These are phyloP conservation scores for Euproctis similis DNA, from an alignment of 2,888 invertebrate genomes.

Conservation along the genomic window DNA sequence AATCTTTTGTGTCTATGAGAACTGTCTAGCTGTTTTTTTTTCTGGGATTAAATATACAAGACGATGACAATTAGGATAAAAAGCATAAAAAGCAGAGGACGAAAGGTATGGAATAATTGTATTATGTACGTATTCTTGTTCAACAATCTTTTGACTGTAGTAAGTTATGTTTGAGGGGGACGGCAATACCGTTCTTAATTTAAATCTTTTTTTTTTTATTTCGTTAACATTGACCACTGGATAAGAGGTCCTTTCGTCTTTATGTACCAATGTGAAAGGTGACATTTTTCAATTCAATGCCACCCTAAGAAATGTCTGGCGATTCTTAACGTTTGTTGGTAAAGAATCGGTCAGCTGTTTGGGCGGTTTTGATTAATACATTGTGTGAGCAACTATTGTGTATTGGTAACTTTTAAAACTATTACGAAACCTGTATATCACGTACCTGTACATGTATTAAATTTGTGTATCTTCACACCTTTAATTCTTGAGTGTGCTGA, in stretches of 20 bases:
- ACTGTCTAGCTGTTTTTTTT: constrained; percentile 37
- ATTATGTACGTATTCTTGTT: constrained; percentile 14
- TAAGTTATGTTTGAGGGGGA: constrained; percentile 22
- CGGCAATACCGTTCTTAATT: constrained; percentile 22
- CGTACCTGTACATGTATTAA: too few relatives aligned
- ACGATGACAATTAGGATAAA: constrained; percentile 25
- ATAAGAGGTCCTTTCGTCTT: not conserved
- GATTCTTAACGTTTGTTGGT: not conserved
- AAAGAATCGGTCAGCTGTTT: not conserved
- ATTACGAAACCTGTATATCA: too few relatives aligned
- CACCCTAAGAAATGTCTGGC: not conserved
- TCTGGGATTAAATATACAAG: constrained; percentile 37
- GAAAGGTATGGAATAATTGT: constrained; percentile 21
- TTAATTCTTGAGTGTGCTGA: too few relatives aligned
- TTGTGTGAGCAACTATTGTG: too few relatives aligned
- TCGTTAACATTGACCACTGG: constrained; percentile 5
- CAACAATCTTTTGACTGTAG: constrained; percentile 15
- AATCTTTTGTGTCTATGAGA: constrained; percentile 45
- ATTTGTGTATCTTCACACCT: too few relatives aligned
- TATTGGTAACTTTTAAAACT: too few relatives aligned
- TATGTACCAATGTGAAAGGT: not conserved
- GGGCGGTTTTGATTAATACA: too few relatives aligned
- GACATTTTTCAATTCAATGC: not conserved
- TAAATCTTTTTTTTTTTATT: too few relatives aligned
- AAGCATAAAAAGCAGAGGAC: constrained; percentile 26